Base-by-base conservation (phyloP, 35 echinoderm and acorn worm genomes). In the Amphiura filiformis region DNA sequence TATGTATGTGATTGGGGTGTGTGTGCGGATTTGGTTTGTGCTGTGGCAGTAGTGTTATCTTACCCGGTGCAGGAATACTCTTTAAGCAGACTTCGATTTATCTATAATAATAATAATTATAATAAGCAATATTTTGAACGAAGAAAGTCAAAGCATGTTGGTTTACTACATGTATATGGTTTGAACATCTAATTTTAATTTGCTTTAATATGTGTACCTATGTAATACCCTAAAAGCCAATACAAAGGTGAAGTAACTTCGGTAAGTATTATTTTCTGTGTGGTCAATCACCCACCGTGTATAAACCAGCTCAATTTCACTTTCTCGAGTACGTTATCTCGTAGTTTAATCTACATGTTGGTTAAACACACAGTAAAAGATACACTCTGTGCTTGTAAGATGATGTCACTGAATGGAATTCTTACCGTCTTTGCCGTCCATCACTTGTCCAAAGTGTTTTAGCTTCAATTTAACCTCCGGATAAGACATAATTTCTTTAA, bases 331-430 rank as follows among this genome's bases (percentile, higher is more conserved):
- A 70, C 61, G 17, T 70, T 70, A n/a, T 70, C 11, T 70, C 26
- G n/a, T n/a, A n/a, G 15, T 70, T 30, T n/a, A n/a, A 70, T 70
- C 61, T 70, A 11, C 61, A 70, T 70, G 61, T 70, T 70, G 61
- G 61, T 70, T 70, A 70, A 70, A 70, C 61, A 70, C 61, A 70
- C 61, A 70, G 61, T 70, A 70, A n/a, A n/a, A 70, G 15, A 18
- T 70, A 70, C 61, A 15, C 61, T 18, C 15, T 30, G 7, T 70
- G 28, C 41, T 70, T 70, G 61, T 70, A n/a, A 70, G 61, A 70
- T 70, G 61, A 70, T 26, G 61, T 70, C 61, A 70, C 17, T 4
- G 17, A 26, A 70, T 30, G 61, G 61, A 70, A 70, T 70, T 5
- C 28, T n/a, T 70, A 30, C 61, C 26, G 7, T 11, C 61, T 70